Percentiles rank a stretch among this genome's conserved stretches.
These are phyloP conservation scores for Babyrousa celebensis DNA, from an alignment of 2,797 vertebrate genomes.

Conservation along the genomic window DNA sequence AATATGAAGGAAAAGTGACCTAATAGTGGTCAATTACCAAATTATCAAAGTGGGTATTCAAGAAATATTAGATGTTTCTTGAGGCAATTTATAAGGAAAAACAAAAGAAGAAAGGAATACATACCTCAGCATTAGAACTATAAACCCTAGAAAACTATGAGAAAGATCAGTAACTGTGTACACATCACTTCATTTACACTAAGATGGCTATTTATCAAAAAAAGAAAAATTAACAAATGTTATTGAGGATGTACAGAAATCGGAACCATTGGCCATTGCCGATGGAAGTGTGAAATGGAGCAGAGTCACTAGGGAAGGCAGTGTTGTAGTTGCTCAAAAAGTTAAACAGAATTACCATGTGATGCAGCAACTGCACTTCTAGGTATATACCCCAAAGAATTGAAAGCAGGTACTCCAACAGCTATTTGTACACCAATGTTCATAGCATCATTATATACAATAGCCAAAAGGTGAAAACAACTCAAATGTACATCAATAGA, in stretches of 20 bases:
- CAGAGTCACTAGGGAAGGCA: neutral
- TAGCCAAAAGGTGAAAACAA: neutral
- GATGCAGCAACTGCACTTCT: neutral
- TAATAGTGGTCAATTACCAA: conserved; percentile 3
- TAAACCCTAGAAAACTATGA: neutral
- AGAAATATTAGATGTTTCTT: conserved; percentile 50
- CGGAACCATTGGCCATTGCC: neutral
- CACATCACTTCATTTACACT: neutral
- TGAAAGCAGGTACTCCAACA: conserved; percentile 11
- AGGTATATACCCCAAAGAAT: neutral
- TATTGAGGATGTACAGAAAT: neutral
- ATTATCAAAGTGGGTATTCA: neutral
- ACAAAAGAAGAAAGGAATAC: neutral
- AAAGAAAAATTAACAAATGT: conserved; percentile 36
- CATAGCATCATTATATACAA: neutral
- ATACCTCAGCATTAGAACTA: neutral
- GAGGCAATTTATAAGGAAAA: conserved; percentile 29
- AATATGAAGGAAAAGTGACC: conserved; percentile 4
- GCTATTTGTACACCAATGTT: neutral
- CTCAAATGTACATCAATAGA: neutral
- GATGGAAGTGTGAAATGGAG: conserved; percentile 27
- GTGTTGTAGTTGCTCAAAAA: neutral
- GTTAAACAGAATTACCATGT: neutral
- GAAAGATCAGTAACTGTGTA: neutral
- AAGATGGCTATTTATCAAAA: neutral